Base-by-base conservation (phyloP, 53 echinoderm and acorn worm genomes). In the Temnopleurus reevesii region DNA sequence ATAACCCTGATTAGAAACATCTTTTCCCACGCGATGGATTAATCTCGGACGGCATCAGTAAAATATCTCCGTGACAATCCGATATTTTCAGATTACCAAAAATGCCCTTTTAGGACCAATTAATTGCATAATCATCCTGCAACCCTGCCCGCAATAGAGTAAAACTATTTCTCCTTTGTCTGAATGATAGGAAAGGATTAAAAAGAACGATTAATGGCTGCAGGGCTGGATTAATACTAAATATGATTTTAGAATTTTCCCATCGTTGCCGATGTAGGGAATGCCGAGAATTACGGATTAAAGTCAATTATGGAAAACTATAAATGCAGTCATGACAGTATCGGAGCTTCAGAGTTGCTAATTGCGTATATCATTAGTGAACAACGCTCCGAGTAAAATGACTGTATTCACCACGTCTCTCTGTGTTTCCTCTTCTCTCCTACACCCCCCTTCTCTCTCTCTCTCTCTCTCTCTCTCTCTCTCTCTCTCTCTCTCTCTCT, bases 11-110 rank as follows among this genome's bases (percentile, higher is more conserved):
- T n/a, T n/a, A n/a, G n/a, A n/a, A n/a, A n/a, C n/a, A n/a, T n/a
- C n/a, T 71, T 43, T 71, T 71, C 71, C 71, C 71, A 71, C 71
- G 71, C 36, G n/a, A 21, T 71, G 71, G 71, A 71, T 71, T 71
- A 38, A 41, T 9, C 19, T 41, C 23, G 15, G 8, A 41, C 21
- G 36, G 8, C 71, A 71, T 71, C 36, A 63, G 31, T 63, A 63
- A 63, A 63, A 63, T 17, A 15, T 2, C 71, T 41, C 41, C 7
- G 71, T 71, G 38, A 41, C 2, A 43, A 71, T 38, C 71, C 41
- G 23, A 41, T 71, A 19, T 38, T 21, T 21, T 71, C 41, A 71
- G 7, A 38, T 71, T 43, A 43, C 55, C 8, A 4, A 41, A 49
- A 19, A 71, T 43, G 21, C 41, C 71, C 38, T 71, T 41, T 71